Conservation (phyloP, 2,888 invertebrate species). For the Pyrrhia umbra region DNA sequence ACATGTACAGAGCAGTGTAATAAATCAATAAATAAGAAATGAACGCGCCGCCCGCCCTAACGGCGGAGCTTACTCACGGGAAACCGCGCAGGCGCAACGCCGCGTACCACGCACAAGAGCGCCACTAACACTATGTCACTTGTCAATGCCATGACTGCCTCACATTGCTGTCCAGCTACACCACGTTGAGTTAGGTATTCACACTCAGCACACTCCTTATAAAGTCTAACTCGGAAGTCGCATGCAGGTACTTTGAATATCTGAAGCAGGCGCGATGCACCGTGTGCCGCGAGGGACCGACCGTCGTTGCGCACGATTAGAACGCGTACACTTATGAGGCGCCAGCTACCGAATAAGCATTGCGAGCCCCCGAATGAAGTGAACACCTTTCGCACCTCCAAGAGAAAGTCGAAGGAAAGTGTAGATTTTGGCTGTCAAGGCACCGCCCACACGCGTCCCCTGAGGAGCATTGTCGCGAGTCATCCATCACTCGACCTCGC, state of each 20-base stretch:
- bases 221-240: slow-evolving; percentile 75
- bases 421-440: slow-evolving; percentile 89
- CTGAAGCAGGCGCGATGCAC: slow-evolving; percentile 79
- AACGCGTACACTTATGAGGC: slow-evolving; percentile 88
- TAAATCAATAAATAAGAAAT: slow-evolving; percentile 58
- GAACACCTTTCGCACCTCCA: slow-evolving; percentile 89
- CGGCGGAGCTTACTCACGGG: slow-evolving; percentile 82
- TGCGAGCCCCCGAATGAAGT: slow-evolving; percentile 86
- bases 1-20: slow-evolving; percentile 26
- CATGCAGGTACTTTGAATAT: slow-evolving; percentile 90
- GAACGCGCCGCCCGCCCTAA: slow-evolving; percentile 80
- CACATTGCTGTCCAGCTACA: slow-evolving; percentile 79
- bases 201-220: slow-evolving; percentile 76
- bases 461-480: slow-evolving; percentile 86
- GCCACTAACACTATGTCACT: slow-evolving; percentile 77
- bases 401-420: slow-evolving; percentile 90
- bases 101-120: slow-evolving; percentile 81
- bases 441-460: slow-evolving; percentile 88
- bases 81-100: slow-evolving; percentile 86
- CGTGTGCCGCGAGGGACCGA: slow-evolving; percentile 66
- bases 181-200: slow-evolving; percentile 66
- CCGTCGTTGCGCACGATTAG: slow-evolving; percentile 79
- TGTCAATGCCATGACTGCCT: slow-evolving; percentile 77
- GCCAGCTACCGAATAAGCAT: slow-evolving; percentile 88
- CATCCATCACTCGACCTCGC: slow-evolving; percentile 83